Evolutionary conservation across 2,797 vertebrate genomes (phyloP), one percentile per base, ranked within the genome.

Genomic region (Sebastes minor): DNA sequence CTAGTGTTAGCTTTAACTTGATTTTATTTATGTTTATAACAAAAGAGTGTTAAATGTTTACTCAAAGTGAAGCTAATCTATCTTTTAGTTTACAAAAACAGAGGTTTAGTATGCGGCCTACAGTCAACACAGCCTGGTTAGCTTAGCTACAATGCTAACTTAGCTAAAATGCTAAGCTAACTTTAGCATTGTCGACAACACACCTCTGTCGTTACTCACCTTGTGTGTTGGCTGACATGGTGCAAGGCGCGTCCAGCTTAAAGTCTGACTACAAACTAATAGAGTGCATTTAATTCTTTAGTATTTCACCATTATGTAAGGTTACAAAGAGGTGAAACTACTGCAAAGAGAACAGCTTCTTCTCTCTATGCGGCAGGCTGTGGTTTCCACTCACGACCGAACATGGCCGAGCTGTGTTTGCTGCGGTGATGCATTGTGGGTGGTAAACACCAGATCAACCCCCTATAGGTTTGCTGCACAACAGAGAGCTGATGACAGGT

Each of bases 191-290:
- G 28, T 78, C 60, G 78, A 89, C 33, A 66, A 71, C 35, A 76
- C 59, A 7, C 69, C 62, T 30, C 9, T 33, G 22, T 23, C 35
- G 53, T 25, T 70, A 89, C 95, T 91, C 90, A 96, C 96, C 95
- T 87, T 90, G 88, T 13, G 86, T 82, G 86, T 89, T 94, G 73
- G 90, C 80, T 79, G 96, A 94, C 96, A 96, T 96, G 77, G 62
- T 92, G 85, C 83, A 86, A 86, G 78, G 79, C 75, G 74, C 55
- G 80, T 89, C 87, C 88, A 87, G 81, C 88, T 76, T 64, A 30
- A n/a, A 56, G 56, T 78, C 25, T 30, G 16, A 83, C 74, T 91
- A 91, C 46, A 85, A 69, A 38, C 35, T 38, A n/a, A 28, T 5
- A 67, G 72, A 46, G 59, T 62, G 71, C 94, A 95, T 95, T 90